A percentile compares a stretch with the other conserved stretches of the same genome.
Evolutionary conservation across 2,113 vertebrate genomes (phyloP).

Genomic region (Pitta sordida): DNA sequence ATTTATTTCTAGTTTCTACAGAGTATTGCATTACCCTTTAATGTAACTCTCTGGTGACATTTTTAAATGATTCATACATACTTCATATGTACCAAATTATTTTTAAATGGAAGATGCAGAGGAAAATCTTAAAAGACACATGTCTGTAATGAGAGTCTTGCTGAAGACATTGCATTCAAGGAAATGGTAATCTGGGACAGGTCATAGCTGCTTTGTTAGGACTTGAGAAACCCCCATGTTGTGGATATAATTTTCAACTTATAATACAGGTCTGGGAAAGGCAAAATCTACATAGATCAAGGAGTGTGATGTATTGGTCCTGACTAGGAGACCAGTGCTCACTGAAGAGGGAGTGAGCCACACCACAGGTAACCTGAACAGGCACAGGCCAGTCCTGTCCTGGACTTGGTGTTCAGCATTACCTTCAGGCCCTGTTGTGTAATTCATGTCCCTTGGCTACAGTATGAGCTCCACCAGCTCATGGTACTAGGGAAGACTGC

Average conservation of each 20-base stretch:
- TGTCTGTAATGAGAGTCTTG: not conserved
- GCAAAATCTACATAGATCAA: not conserved
- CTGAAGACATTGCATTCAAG: not conserved
- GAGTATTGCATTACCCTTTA: slow-evolving; percentile 10
- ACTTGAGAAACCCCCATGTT: not conserved
- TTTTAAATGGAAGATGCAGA: not conserved
- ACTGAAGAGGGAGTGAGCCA: not conserved
- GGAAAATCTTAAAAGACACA: not conserved
- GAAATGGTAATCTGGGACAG: fast-evolving
- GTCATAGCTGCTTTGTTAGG: not conserved
- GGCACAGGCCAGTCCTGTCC: not conserved
- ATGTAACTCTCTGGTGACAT: slow-evolving; percentile 11
- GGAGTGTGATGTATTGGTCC: not conserved
- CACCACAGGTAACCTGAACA: not conserved
- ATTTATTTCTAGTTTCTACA: slow-evolving; percentile 20
- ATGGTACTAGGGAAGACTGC: fast-evolving
- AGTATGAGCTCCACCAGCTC: not conserved
- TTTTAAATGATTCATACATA: slow-evolving; percentile 29
- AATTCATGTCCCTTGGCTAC: fast-evolving
- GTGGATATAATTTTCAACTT: not conserved
- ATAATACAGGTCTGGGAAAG: not conserved
- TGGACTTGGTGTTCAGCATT: fast-evolving
- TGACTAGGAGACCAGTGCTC: not conserved
- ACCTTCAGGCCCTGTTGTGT: not conserved
- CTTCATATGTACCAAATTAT: not conserved